Conservation (phyloP, 2,888 invertebrate species). For the Lasioglossum pauxillum region DNA sequence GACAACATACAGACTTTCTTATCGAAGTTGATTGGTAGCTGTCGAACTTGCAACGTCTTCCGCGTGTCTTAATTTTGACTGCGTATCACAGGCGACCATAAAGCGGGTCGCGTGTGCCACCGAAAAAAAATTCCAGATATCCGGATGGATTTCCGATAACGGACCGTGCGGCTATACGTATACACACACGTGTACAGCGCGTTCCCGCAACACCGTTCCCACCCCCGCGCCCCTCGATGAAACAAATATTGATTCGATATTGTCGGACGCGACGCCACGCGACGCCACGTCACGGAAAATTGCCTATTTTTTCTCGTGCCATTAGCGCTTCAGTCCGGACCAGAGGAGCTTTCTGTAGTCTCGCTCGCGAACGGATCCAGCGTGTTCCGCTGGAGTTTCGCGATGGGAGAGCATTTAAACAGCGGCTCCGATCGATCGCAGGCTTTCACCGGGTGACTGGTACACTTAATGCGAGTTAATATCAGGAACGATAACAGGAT, state of each 20-base stretch:
- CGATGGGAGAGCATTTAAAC: neutral
- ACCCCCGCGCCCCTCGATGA: conserved; percentile 11
- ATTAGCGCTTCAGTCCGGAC: no score
- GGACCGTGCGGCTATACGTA: conserved; percentile 25
- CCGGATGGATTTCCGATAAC: conserved; percentile 70
- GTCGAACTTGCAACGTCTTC: conserved; percentile 52
- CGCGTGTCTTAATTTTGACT: conserved; percentile 66
- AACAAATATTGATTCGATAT: conserved; percentile 55
- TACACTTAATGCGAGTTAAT: conserved; percentile 10
- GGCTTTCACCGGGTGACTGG: neutral
- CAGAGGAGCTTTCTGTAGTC: no score
- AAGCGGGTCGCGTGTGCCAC: conserved; percentile 53
- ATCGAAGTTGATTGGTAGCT: neutral
- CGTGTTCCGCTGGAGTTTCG: neutral
- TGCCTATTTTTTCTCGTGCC: conserved; percentile 11
- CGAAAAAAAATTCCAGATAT: conserved; percentile 72
- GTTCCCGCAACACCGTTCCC: conserved; percentile 2
- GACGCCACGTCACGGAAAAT: conserved; percentile 18
- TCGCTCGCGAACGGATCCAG: neutral
- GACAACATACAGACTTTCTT: neutral
- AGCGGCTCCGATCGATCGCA: neutral
- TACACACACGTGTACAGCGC: conserved; percentile 22
- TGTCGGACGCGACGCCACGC: conserved; percentile 20
- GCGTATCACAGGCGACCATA: conserved; percentile 70
- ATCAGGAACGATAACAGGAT: conserved; percentile 74